phyloP scores from a whole-genome alignment of 2,888 invertebrate genomes.

The Axea sp. region DNA sequence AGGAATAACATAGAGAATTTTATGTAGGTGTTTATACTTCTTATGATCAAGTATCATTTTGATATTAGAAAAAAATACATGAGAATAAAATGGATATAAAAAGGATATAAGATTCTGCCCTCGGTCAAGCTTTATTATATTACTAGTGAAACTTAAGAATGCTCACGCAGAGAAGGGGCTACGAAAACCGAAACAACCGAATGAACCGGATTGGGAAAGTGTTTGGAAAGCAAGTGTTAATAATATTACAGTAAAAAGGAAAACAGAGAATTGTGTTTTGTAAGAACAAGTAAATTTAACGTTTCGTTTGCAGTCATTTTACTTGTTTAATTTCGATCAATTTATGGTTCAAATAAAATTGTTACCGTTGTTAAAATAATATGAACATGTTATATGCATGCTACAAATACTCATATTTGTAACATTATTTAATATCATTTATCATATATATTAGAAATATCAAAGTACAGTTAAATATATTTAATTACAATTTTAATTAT shows the following conservation, averaged over 20 bases:
- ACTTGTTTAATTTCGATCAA: no score
- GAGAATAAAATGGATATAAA: constrained; percentile 30
- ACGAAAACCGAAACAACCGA: constrained; percentile 46
- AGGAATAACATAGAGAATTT: constrained; percentile 35
- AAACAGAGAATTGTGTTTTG: constrained; percentile 18
- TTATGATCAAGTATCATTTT: constrained; percentile 23
- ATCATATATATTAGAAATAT: no score
- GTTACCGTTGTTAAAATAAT: no score
- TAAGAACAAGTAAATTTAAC: neutral
- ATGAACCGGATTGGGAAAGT: constrained; percentile 61
- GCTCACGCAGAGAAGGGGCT: constrained; percentile 44
- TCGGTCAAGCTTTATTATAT: constrained; percentile 42
- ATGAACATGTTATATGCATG: no score
- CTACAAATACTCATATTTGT: no score
- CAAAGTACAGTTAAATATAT: no score
- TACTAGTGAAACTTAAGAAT: constrained; percentile 61
- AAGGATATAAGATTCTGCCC: constrained; percentile 33
- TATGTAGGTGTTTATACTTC: constrained; percentile 42
- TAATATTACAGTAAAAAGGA: constrained; percentile 29
- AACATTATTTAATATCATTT: no score
- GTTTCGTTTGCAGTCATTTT: neutral
- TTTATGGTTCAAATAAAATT: no score
- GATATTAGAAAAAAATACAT: neutral
- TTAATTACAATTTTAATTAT: no score
- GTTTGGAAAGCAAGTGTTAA: constrained; percentile 62